phyloP scores from a whole-genome alignment of 2,113 vertebrate species.

The Poecilia latipinna region DNA sequence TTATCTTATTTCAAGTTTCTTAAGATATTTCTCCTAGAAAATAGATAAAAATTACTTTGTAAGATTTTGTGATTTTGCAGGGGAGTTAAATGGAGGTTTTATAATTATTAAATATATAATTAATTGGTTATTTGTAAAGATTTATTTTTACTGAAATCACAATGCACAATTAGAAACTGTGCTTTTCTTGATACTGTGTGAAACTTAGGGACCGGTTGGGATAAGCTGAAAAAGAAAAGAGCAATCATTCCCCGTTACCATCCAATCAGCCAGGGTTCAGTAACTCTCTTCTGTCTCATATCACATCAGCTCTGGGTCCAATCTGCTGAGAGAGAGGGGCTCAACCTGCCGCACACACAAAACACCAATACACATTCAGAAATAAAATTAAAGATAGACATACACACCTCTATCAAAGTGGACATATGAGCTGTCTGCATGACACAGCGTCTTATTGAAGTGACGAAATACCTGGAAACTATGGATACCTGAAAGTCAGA shows the following conservation, averaged over 20 bases:
- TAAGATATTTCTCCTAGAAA: no score
- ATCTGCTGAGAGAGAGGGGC: conserved; percentile 47
- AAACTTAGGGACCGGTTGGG: conserved; percentile 8
- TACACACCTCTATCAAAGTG: not conserved
- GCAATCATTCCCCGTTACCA: conserved; percentile 59
- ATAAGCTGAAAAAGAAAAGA: conserved; percentile 33
- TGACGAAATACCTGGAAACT: not conserved
- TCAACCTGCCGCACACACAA: conserved; percentile 36
- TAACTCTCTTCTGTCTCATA: conserved; percentile 64
- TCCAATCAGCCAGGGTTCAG: conserved; percentile 66
- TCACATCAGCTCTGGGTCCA: conserved; percentile 56
- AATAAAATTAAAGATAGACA: not conserved
- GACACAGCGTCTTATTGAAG: not conserved
- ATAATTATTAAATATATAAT: no score
- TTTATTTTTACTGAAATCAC: not conserved
- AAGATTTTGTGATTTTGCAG: no score
- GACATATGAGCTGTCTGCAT: not conserved
- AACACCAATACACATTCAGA: conserved; percentile 1
- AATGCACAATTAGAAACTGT: not conserved
- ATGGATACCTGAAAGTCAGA: not conserved
- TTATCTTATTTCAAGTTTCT: no score
- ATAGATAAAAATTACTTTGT: no score
- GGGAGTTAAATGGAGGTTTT: no score
- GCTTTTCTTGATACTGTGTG: not conserved
- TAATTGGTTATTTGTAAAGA: not conserved